Evolutionary conservation across 2,888 invertebrate species (phyloP), one percentile per base, ranked within the genome.

Genomic region (Allophyes oxyacanthae): DNA sequence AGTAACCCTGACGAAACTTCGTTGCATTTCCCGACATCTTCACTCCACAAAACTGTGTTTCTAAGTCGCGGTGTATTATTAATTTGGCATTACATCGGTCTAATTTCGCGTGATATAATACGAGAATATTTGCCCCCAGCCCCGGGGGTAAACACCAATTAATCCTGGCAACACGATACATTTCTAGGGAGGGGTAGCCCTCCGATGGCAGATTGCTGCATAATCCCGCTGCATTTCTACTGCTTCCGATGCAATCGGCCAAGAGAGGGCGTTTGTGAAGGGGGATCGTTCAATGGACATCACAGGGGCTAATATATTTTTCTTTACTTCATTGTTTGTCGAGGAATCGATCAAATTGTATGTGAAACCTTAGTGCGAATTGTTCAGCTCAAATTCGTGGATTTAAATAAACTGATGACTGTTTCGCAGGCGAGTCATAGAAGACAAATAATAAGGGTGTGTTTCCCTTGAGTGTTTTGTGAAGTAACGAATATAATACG

Each of bases 91-190:
- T 87, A 89, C 85, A 85, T 81, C 84, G 82, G 83, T 86, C 87
- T 88, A 91, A 91, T 91, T 91, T 88, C 84, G 84, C 85, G 86
- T 86, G 87, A 87, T 90, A 89, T 87, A 84, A 89, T 87, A 86
- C 78, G 81, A 77, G 82, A 82, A 85, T 86, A 85, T 86, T 86
- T 83, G 86, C 84, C 85, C 84, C 67, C 75, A 69, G 75, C 82
- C 84, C 78, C 69, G 75, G 88, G 91, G 91, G 90, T 85, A 91
- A 92, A 90, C 87, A 87, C 81, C 92, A 93, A 94, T 94, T 92
- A 93, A 94, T 93, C 89, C 89, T 84, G 84, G 92, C 89, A 89
- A 92, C 88, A 84, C 86, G 92, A 92, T 92, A 90, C 86, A 82
- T 82, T 79, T 73, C 73, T 65, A 69, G 75, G 82, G 76, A 69